A percentile compares a stretch with the other conserved stretches of the same genome.
These are phyloP conservation scores for Melipona bicolor DNA, from an alignment of 2,888 invertebrate genomes.

Conservation along the genomic window DNA sequence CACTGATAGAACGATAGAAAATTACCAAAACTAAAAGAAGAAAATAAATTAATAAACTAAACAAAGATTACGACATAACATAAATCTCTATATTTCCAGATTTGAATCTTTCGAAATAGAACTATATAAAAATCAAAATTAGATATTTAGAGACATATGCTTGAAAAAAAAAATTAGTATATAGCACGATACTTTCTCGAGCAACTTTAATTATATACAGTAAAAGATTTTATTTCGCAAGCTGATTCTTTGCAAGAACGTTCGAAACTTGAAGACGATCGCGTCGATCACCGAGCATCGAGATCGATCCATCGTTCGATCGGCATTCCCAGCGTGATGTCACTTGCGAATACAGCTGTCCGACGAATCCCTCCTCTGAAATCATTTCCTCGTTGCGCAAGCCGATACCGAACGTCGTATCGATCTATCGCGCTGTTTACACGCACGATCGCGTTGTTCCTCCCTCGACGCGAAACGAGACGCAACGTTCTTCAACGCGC, in stretches of 20 bases:
- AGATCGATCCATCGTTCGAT: constrained; percentile 1
- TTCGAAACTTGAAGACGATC: not conserved
- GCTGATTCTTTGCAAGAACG: not conserved
- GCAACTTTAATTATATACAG: not conserved
- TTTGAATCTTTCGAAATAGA: too few species aligned
- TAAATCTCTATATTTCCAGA: too few species aligned
- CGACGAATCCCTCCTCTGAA: not conserved
- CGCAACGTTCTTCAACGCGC: not conserved
- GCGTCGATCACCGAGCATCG: not conserved
- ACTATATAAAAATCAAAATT: too few species aligned
- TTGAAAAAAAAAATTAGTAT: too few species aligned
- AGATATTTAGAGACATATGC: too few species aligned
- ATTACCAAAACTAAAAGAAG: too few species aligned
- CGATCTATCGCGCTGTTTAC: constrained; percentile 12
- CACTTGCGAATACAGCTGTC: not conserved
- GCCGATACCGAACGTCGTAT: not conserved
- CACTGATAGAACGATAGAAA: too few species aligned
- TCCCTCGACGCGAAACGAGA: not conserved
- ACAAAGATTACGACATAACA: too few species aligned
- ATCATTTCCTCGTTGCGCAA: constrained; percentile 12
- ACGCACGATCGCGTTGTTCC: not conserved
- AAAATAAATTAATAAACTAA: too few species aligned
- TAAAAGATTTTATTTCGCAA: not conserved
- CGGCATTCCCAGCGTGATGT: not conserved
- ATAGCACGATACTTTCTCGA: too few species aligned